Evolutionary conservation across 2,888 invertebrate genomes (phyloP).

Genomic region (Pachliopta kotzebuea): DNA sequence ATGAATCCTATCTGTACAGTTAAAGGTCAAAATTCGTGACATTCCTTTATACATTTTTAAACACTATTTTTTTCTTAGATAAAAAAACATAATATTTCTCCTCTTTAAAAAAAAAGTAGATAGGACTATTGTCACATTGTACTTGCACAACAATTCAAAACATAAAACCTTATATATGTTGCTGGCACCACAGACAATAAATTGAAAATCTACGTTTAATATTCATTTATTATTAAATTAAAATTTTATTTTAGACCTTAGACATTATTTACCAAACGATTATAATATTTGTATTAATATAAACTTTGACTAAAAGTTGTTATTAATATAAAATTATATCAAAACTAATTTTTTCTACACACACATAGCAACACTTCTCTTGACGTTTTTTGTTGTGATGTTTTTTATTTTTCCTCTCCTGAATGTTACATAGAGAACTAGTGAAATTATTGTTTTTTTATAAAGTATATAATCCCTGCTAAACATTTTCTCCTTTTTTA

Average conservation of each 20-base stretch:
- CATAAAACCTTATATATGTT: neutral
- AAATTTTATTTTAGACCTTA: neutral
- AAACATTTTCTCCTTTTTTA: neutral
- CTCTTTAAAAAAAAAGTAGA: neutral
- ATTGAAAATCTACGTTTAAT: neutral
- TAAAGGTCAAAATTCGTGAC: slow-evolving; percentile 62
- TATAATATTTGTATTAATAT: too few species aligned
- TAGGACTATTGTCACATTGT: slow-evolving; percentile 51
- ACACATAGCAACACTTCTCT: neutral
- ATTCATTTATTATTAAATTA: neutral
- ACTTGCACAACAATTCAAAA: slow-evolving; percentile 8
- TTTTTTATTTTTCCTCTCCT: slow-evolving; percentile 9
- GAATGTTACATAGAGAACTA: neutral
- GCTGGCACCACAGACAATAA: neutral
- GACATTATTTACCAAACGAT: neutral
- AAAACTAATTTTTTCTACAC: neutral
- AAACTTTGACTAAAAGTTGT: too few species aligned
- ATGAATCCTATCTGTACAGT: slow-evolving; percentile 63
- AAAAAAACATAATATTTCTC: slow-evolving; percentile 37
- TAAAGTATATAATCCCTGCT: neutral
- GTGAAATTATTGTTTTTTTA: slow-evolving; percentile 5
- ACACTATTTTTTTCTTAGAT: slow-evolving; percentile 4
- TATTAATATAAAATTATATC: neutral
- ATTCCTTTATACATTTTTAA: slow-evolving; percentile 74
- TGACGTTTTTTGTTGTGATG: slow-evolving; percentile 28